These are phyloP conservation scores for Cosmia trapezina DNA, from an alignment of 2,888 invertebrate species.

Conservation along the genomic window DNA sequence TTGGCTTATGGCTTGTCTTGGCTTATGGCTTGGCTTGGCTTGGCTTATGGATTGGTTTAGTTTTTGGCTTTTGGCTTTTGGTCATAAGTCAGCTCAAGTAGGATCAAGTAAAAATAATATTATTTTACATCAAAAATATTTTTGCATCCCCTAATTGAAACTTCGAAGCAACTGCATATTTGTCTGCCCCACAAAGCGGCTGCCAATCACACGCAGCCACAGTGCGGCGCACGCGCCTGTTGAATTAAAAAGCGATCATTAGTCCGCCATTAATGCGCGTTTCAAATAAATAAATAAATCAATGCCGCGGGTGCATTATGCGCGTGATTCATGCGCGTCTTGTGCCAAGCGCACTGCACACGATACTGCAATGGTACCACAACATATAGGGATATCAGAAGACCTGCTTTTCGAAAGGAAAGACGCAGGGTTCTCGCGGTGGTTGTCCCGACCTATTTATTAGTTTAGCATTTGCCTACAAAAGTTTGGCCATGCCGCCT, in stretches of 20 bases:
- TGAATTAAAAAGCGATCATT: slow-evolving; percentile 57
- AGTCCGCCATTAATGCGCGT: slow-evolving; percentile 51
- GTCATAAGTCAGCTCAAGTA: too few relatives aligned
- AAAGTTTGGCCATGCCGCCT: too few relatives aligned
- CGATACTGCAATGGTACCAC: slow-evolving; percentile 46
- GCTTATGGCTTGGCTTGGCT: too few relatives aligned
- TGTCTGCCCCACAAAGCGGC: slow-evolving; percentile 26
- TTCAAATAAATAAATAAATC: slow-evolving; percentile 59
- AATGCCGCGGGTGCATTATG: slow-evolving; percentile 41
- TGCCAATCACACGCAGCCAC: slow-evolving; percentile 33
- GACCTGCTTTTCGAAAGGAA: background rate
- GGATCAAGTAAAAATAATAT: background rate
- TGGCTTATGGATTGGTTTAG: too few relatives aligned
- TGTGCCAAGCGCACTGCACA: slow-evolving; percentile 61
- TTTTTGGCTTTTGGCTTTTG: too few relatives aligned
- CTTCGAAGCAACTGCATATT: slow-evolving; percentile 11
- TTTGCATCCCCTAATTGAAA: slow-evolving; percentile 6
- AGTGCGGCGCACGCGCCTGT: slow-evolving; percentile 14
- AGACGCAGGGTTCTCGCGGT: background rate
- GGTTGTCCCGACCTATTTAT: too few relatives aligned
- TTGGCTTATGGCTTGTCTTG: too few relatives aligned
- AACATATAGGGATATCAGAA: slow-evolving; percentile 11
- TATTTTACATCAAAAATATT: background rate
- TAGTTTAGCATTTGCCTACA: too few relatives aligned
- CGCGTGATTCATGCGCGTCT: slow-evolving; percentile 60